A percentile compares a stretch with the other conserved stretches of the same genome.
phyloP scores from a whole-genome alignment of 2,797 vertebrate genomes.

The Parauchenoglanis punctatus region DNA sequence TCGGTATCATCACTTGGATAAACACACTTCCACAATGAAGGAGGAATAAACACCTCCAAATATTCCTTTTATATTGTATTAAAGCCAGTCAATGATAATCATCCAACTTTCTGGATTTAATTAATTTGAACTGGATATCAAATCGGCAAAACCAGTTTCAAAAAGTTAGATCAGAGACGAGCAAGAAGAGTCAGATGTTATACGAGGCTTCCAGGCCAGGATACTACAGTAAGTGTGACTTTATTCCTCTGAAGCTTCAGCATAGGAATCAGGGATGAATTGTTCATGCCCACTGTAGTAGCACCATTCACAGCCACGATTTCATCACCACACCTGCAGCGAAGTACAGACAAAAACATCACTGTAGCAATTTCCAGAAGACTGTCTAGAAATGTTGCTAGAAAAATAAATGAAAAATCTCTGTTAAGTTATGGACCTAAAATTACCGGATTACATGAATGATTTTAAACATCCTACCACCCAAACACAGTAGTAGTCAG shows the following conservation, averaged over 20 bases:
- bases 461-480: not conserved
- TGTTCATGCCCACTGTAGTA: slow-evolving; percentile 90
- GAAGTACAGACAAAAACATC: not conserved
- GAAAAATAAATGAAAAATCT: not conserved
- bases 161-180: not conserved
- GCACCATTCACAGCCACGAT: slow-evolving; percentile 92
- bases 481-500: not conserved
- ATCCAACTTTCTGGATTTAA: not conserved
- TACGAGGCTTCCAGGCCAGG: slow-evolving; percentile 88
- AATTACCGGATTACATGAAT: not conserved
- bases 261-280: slow-evolving; percentile 90
- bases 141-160: not conserved
- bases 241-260: slow-evolving; percentile 91
- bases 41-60: not conserved
- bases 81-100: not conserved
- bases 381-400: not conserved
- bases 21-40: not conserved
- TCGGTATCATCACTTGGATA: not conserved
- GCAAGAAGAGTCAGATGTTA: slow-evolving; percentile 60
- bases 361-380: not conserved
- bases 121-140: not conserved
- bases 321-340: slow-evolving; percentile 87
- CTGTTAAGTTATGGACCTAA: not conserved
- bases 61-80: not conserved
- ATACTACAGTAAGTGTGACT: slow-evolving; percentile 89